phyloP scores from a whole-genome alignment of 2,797 vertebrate genomes.

The Mycteria americana region DNA sequence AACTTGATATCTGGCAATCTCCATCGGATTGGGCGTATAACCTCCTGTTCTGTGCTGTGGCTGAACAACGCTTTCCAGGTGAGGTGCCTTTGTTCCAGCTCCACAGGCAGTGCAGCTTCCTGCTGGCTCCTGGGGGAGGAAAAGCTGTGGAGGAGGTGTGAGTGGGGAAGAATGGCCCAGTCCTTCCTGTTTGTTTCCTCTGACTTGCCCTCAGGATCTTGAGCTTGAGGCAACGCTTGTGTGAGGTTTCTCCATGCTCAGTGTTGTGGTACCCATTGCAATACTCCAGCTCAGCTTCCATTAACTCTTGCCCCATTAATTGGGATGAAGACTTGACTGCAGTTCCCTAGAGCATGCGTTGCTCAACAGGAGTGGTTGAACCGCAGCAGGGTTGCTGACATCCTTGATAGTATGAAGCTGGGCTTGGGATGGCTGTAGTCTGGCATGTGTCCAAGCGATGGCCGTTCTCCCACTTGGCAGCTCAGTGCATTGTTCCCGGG shows the following conservation, averaged over 20 bases:
- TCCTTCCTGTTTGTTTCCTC: constrained; percentile 25
- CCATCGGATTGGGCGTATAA: constrained; percentile 94
- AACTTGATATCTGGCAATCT: constrained; percentile 96
- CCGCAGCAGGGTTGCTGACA: background rate
- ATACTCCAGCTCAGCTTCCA: background rate
- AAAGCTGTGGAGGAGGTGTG: background rate
- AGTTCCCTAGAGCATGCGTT: background rate
- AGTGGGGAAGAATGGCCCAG: background rate
- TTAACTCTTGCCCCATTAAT: background rate
- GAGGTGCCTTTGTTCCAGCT: background rate
- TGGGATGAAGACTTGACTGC: background rate
- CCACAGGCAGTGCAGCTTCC: background rate
- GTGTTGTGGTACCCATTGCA: background rate
- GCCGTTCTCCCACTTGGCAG: background rate
- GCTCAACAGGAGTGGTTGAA: background rate
- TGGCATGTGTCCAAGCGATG: rapidly evolving
- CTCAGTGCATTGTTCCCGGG: background rate
- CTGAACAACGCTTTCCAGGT: constrained; percentile 99
- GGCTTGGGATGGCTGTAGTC: background rate
- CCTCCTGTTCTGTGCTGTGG: constrained; percentile 98
- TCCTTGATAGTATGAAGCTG: background rate
- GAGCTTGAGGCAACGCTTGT: background rate
- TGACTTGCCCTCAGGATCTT: background rate
- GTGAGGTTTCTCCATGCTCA: rapidly evolving
- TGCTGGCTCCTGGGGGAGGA: background rate